A percentile compares a stretch with the other conserved stretches of the same genome.
These are phyloP conservation scores for Heloderma charlesbogerti DNA, from an alignment of 2,113 vertebrate species.

Conservation along the genomic window DNA sequence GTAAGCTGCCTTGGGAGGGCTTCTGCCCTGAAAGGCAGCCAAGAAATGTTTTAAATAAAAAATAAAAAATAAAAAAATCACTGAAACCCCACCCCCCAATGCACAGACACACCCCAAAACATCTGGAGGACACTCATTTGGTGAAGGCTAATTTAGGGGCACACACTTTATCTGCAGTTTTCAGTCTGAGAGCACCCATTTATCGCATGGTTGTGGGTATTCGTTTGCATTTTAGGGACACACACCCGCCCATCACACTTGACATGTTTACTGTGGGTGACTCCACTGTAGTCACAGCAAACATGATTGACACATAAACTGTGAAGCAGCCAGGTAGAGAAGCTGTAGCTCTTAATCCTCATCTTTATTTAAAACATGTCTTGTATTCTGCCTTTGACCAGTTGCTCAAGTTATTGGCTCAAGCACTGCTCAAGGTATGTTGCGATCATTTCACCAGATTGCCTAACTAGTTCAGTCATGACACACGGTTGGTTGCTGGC, in stretches of 20 bases:
- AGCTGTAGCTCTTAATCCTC: neutral
- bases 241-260: neutral
- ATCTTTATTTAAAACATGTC: neutral
- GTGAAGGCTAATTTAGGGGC: neutral
- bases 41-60: too few relatives aligned
- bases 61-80: neutral
- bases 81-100: neutral
- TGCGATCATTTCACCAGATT: neutral
- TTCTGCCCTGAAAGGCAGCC: too few relatives aligned
- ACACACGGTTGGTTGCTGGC: neutral
- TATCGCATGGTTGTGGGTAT: neutral
- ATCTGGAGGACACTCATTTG: too few relatives aligned
- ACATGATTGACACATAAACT: neutral
- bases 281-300: neutral
- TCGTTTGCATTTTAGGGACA: neutral
- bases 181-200: neutral
- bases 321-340: neutral
- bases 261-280: neutral
- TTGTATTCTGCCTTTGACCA: neutral
- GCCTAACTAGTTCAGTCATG: neutral
- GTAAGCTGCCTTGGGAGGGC: too few relatives aligned
- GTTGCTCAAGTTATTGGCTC: neutral
- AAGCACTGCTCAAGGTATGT: neutral
- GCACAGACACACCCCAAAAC: too few relatives aligned
- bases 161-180: neutral